Evolutionary conservation across 2,797 vertebrate species (phyloP), one percentile per base, ranked within the genome.

Genomic region (Myripristis murdjan): DNA sequence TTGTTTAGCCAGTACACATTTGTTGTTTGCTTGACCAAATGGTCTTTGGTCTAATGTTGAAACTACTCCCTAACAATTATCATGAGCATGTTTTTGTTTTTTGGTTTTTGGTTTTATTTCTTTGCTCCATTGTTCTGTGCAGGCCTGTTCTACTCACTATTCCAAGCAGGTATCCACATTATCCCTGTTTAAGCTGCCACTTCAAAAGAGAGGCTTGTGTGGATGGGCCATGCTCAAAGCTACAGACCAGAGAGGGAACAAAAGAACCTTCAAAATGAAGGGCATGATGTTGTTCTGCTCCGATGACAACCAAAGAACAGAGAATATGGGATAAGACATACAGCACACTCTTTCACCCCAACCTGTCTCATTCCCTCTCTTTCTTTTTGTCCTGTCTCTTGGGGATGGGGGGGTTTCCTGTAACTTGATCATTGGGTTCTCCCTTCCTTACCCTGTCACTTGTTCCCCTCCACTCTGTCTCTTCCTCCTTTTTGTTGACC

Each of bases 321-420:
- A 37, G 48, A 74, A 73, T 69, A 63, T 43, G 18, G 33, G 59
- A 80, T 57, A 67, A 62, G 70, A 86, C 59, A 70, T 75, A 76
- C 85, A 74, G 80, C 68, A 74, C 67, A 71, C 68, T 79, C 79
- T 7, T 73, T 87, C 69, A 77, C 71, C 54, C 74, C 49, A 59
- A 70, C 49, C 65, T 64, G 20, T 37, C 52, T 70, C 51, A 43
- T 54, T 76, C 55, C 75, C 47, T 78, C 20, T 51, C 77, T 47
- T 79, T 23, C 70, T 28, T 43, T 28, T 12, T 55, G 33, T 55
- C 18, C 15, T 64, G 12, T 88, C 64, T 75, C 79, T 75, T 18
- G 3, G 83, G 83, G 83, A 75, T 18, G n/a, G 55, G 83, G 88
- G 88, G 86, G 74, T 91, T 92, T 92, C 89, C 88, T 89, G 89